Evolutionary conservation across 2,797 vertebrate genomes (phyloP).

Genomic region (Acomys russatus): DNA sequence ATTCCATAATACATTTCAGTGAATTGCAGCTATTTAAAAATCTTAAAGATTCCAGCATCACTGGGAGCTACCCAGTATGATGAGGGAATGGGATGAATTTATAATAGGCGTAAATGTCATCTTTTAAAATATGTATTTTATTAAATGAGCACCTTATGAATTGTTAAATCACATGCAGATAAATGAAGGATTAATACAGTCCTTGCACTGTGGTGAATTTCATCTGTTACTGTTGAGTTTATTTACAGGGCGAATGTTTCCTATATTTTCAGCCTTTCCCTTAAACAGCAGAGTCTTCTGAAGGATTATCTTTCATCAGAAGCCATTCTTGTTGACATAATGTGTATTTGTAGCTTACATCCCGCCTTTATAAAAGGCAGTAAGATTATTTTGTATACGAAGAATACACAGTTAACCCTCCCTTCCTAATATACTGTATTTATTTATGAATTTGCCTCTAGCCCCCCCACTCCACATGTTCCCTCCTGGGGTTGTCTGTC

Average conservation of each 20-base stretch:
- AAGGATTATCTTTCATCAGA: neutral
- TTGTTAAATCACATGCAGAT: conserved; percentile 53
- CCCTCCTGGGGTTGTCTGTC: neutral
- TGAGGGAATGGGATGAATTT: conserved; percentile 40
- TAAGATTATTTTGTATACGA: neutral
- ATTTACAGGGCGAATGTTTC: conserved; percentile 46
- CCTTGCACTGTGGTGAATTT: conserved; percentile 60
- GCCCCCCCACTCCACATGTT: neutral
- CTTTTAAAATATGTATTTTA: conserved; percentile 52
- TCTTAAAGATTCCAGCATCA: neutral
- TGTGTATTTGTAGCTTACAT: conserved; percentile 21
- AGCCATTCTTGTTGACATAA: conserved; percentile 5
- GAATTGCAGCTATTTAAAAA: conserved; percentile 60
- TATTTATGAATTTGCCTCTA: conserved; percentile 6
- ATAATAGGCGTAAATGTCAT: conserved; percentile 57
- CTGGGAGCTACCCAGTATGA: conserved; percentile 53
- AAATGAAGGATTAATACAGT: conserved; percentile 52
- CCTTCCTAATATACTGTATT: neutral
- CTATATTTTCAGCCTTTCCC: neutral
- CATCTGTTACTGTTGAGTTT: conserved; percentile 42
- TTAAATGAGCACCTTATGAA: conserved; percentile 64
- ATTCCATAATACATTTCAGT: neutral
- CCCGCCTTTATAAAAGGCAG: neutral
- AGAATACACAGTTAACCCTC: neutral
- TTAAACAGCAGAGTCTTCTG: conserved; percentile 45